Evolutionary conservation across 2,113 vertebrate genomes (phyloP).

Genomic region (Cyphomyrus discorhynchus): DNA sequence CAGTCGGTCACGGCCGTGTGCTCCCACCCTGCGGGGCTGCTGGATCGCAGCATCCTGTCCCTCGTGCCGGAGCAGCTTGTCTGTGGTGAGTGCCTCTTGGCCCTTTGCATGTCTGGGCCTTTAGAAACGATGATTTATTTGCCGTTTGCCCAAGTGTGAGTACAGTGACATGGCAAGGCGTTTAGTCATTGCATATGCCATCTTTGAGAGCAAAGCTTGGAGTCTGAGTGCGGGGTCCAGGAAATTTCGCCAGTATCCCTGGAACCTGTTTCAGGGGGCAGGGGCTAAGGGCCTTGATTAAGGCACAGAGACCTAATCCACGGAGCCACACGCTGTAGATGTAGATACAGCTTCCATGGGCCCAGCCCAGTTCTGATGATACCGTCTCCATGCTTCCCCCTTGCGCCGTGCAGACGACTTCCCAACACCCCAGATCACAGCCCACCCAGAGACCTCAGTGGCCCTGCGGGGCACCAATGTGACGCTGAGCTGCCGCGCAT

Average conservation of each 20-base stretch:
- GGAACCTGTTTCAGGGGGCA: not conserved
- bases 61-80: conserved; percentile 79
- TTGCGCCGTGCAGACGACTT: conserved; percentile 70
- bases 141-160: not conserved
- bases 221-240: not conserved
- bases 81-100: conserved; percentile 71
- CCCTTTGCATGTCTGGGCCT: not conserved
- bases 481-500: conserved; percentile 78
- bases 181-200: not conserved
- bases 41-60: conserved; percentile 77
- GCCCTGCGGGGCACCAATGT: conserved; percentile 82
- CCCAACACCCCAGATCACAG: conserved; percentile 88
- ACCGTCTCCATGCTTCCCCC: not conserved
- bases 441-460: conserved; percentile 76
- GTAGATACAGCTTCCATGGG: not conserved
- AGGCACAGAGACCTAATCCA: not conserved
- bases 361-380: not conserved
- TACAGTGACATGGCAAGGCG: not conserved
- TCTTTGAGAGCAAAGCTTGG: not conserved
- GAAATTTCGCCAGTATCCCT: not conserved
- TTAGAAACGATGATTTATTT: not conserved
- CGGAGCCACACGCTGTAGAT: not conserved
- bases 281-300: not conserved
- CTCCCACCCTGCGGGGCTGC: conserved; percentile 81
- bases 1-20: conserved; percentile 74